Base-by-base conservation (phyloP, 1,140 invertebrate genomes). In the Plutomurus gul region DNA sequence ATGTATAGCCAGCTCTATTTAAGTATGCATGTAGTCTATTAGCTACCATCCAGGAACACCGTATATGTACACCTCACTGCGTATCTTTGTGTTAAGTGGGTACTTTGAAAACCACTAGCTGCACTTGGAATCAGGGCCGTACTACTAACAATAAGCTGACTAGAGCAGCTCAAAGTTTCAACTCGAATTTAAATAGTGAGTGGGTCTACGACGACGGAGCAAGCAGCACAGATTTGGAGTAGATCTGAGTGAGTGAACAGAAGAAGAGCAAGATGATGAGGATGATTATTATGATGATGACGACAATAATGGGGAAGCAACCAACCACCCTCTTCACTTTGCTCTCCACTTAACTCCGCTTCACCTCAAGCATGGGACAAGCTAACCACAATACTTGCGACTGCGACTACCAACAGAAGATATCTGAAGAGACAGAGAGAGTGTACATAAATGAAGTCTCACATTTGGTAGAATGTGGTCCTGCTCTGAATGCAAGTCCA, bases 321-420 rank as follows among this genome's bases (percentile, higher is more conserved):
- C 56, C 25, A 65, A 65, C 56, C 56, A 65, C 30, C 56, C 56
- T 65, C 56, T 65, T 65, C 56, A 65, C 56, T 65, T 65, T 65
- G 56, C 56, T 65, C 56, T 65, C 56, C 56, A 65, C 56, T 65
- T 65, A 65, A 65, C 56, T 65, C 56, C 30, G 56, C 56, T 65
- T 30, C 25, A 65, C 27, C 27, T 65, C 56, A 65, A 65, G 56
- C 56, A 65, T 30, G 36, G 25, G 27, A 25, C 56, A 65, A 65
- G 56, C 36, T 65, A 36, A 11, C 5, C 27, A 22, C 18, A 2
- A 51, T 51, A 8, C 18, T 22, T 22, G 25, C 2, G n/a, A n/a
- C 27, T 65, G 25, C 36, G 30, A 65, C 56, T 60, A 22, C 36
- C 56, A 65, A 65, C 27, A 65, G 11, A 13, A 25, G 56, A 36